A percentile compares a stretch with the other conserved stretches of the same genome.
Evolutionary conservation across 1,140 invertebrate species (phyloP).

Genomic region (Trichomalopsis sarcophagae): DNA sequence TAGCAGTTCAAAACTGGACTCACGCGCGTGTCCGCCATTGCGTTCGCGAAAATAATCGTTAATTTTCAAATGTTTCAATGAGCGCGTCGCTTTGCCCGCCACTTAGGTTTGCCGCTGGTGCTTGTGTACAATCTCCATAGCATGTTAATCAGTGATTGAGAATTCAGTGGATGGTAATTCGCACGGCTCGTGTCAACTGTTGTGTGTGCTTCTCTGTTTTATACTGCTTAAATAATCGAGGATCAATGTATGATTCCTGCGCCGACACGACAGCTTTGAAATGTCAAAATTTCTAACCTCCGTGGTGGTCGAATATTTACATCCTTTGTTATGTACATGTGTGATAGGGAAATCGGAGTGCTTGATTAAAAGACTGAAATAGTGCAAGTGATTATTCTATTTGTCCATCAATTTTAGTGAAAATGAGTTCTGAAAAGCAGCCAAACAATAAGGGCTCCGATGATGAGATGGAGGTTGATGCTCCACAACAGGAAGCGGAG

Average conservation of each 20-base stretch:
- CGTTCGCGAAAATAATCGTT: constrained; percentile 38
- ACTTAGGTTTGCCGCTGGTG: constrained; percentile 6
- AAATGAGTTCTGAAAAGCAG: constrained; percentile 54
- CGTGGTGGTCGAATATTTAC: constrained; percentile 25
- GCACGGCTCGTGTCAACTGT: background rate
- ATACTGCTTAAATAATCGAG: background rate
- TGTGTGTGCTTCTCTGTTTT: background rate
- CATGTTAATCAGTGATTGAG: constrained; percentile 22
- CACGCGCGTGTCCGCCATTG: constrained; percentile 31
- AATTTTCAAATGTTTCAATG: constrained; percentile 49
- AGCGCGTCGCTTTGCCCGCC: constrained; percentile 51
- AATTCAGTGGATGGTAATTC: background rate
- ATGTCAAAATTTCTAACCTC: constrained; percentile 47
- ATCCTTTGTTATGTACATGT: background rate
- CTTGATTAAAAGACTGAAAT: background rate
- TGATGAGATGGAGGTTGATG: constrained; percentile 59
- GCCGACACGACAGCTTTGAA: background rate
- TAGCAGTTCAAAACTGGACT: constrained; percentile 34
- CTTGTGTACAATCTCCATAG: background rate
- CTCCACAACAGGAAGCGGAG: constrained; percentile 59
- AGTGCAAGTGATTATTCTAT: constrained; percentile 1
- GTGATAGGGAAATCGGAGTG: background rate
- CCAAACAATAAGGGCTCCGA: constrained; percentile 50
- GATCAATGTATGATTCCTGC: background rate
- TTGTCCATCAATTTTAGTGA: constrained; percentile 37